These are phyloP conservation scores for Drusus annulatus DNA, from an alignment of 1,140 invertebrate genomes.

Conservation along the genomic window DNA sequence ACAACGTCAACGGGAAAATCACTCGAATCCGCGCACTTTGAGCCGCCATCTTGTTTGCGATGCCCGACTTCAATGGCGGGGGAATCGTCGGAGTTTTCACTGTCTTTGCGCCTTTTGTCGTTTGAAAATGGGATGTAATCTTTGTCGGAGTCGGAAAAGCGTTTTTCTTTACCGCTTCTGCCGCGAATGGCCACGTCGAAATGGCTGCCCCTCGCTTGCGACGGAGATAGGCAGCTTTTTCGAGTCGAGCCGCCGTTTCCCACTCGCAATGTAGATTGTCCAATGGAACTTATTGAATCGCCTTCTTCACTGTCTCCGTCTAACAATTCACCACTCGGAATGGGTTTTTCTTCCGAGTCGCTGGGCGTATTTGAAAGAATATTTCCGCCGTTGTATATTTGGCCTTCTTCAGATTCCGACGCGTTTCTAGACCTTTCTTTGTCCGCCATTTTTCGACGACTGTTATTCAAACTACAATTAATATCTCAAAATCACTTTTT, in stretches of 20 bases:
- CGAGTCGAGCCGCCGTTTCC: too few species aligned
- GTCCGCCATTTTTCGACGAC: conserved; percentile 1
- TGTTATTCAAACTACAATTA: neutral
- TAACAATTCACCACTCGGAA: too few species aligned
- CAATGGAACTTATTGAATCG: too few species aligned
- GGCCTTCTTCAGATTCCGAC: neutral
- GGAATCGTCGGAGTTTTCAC: neutral
- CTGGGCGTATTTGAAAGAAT: too few species aligned
- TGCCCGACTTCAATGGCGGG: neutral
- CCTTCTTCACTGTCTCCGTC: too few species aligned
- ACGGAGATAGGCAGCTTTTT: too few species aligned
- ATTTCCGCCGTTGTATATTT: neutral
- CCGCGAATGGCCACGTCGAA: neutral
- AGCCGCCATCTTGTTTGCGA: neutral
- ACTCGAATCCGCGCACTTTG: neutral
- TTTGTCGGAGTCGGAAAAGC: too few species aligned
- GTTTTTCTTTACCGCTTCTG: neutral
- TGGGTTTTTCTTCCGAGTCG: too few species aligned
- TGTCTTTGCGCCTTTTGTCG: too few species aligned
- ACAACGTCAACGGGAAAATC: conserved; percentile 16
- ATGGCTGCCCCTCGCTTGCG: too few species aligned
- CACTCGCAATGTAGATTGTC: too few species aligned
- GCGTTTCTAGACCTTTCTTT: neutral
- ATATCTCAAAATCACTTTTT: neutral
- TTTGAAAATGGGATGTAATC: too few species aligned